Evolutionary conservation across 2,888 invertebrate species (phyloP).

Genomic region (Pollenia labialis): DNA sequence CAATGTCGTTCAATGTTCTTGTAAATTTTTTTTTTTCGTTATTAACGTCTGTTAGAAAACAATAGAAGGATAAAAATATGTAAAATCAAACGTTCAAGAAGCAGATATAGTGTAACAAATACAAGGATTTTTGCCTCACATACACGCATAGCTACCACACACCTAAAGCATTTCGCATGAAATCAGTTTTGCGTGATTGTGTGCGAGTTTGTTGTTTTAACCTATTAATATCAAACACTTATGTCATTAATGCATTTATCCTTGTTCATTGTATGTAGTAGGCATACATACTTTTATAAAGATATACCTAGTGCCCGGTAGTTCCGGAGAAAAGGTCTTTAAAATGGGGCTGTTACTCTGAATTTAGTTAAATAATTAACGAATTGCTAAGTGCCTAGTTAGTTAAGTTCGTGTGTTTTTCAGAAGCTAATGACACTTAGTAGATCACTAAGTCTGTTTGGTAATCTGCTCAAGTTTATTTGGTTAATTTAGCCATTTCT

Average conservation of each 20-base stretch:
- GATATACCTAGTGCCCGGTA: neutral
- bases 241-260: conserved; percentile 71
- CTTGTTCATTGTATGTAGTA: conserved; percentile 53
- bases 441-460: no score
- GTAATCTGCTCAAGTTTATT: no score
- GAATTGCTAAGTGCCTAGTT: no score
- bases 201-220: conserved; percentile 45
- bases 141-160: neutral
- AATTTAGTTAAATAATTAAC: no score
- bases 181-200: conserved; percentile 28
- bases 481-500: no score
- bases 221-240: conserved; percentile 68
- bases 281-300: neutral
- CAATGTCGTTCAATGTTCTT: conserved; percentile 67
- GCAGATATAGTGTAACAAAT: conserved; percentile 24
- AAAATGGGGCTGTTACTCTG: no score
- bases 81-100: conserved; percentile 38
- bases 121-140: conserved; percentile 31
- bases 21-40: conserved; percentile 8
- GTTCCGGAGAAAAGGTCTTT: neutral
- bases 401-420: no score
- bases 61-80: conserved; percentile 32
- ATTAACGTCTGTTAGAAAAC: conserved; percentile 47
- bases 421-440: no score
- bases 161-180: conserved; percentile 24